A percentile compares a stretch with the other conserved stretches of the same genome.
phyloP scores from a whole-genome alignment of 2,113 vertebrate genomes.

The Tor tambroides region DNA sequence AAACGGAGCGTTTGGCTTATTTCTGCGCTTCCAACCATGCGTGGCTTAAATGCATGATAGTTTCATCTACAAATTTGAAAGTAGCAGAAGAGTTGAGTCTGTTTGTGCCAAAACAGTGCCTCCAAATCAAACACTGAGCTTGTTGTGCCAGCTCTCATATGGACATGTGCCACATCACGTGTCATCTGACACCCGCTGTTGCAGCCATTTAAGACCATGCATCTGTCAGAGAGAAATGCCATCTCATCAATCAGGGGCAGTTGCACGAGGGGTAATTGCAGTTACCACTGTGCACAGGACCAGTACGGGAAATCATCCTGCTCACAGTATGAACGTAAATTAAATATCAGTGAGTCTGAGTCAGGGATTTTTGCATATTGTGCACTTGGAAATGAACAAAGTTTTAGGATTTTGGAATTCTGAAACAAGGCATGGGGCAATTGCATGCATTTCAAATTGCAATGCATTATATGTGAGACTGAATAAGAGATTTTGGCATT shows the following conservation, averaged over 20 bases:
- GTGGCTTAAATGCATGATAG: constrained; percentile 18
- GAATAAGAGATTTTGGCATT: neutral
- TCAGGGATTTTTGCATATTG: neutral
- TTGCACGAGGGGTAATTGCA: constrained; percentile 52
- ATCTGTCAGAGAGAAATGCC: constrained; percentile 67
- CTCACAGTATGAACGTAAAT: neutral
- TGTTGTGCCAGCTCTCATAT: constrained; percentile 33
- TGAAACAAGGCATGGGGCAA: neutral
- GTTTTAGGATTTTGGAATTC: neutral
- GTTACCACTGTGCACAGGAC: constrained; percentile 64
- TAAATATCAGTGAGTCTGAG: neutral
- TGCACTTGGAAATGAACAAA: neutral
- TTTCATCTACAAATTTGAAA: constrained; percentile 3
- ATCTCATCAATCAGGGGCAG: constrained; percentile 69
- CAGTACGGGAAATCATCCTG: constrained; percentile 51
- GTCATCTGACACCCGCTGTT: constrained; percentile 71
- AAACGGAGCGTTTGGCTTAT: neutral
- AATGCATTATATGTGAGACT: neutral
- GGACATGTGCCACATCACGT: constrained; percentile 56
- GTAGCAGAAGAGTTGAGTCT: neutral
- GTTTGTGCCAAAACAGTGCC: neutral
- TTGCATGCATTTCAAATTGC: neutral
- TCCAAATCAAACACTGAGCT: neutral
- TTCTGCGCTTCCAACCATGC: neutral
- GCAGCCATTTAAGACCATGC: constrained; percentile 67